A percentile compares a stretch with the other conserved stretches of the same genome.
Conservation (phyloP, 2,797 vertebrate genomes). For the Arnoldichthys spilopterus region DNA sequence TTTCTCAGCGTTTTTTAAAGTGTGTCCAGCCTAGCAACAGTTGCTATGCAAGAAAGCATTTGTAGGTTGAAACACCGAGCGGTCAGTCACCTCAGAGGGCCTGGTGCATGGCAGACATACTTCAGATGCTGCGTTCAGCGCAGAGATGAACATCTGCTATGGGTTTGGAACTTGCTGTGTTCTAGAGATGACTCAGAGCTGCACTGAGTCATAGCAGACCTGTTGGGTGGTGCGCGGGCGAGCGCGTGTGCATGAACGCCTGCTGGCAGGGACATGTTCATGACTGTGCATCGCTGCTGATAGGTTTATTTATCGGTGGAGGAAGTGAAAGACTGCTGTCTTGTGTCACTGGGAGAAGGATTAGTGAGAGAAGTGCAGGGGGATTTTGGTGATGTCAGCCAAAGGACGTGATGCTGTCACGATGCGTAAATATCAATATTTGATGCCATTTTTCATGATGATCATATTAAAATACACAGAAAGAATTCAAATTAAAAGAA, state of each 20-base stretch:
- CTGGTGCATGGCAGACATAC: no score
- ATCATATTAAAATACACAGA: no score
- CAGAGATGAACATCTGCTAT: not conserved
- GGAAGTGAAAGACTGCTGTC: not conserved
- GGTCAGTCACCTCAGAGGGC: not conserved
- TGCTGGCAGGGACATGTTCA: not conserved
- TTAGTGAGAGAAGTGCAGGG: not conserved
- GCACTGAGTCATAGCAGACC: slow-evolving; percentile 11
- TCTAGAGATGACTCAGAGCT: not conserved
- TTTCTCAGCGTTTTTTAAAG: no score
- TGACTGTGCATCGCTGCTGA: not conserved
- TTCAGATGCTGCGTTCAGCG: not conserved
- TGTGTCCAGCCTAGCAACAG: no score
- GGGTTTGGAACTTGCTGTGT: not conserved
- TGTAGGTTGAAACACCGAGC: not conserved
- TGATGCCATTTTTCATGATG: no score
- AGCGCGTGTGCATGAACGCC: not conserved
- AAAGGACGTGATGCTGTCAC: no score
- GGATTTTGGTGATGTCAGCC: no score
- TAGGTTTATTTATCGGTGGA: slow-evolving; percentile 11
- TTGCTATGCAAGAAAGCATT: no score
- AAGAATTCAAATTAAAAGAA: no score
- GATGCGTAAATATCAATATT: no score
- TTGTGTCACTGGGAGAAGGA: not conserved
- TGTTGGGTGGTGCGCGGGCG: not conserved